Percentiles rank a stretch among this genome's conserved stretches.
Conservation (phyloP, 2,797 vertebrate genomes). For the Etheostoma perlongum region DNA sequence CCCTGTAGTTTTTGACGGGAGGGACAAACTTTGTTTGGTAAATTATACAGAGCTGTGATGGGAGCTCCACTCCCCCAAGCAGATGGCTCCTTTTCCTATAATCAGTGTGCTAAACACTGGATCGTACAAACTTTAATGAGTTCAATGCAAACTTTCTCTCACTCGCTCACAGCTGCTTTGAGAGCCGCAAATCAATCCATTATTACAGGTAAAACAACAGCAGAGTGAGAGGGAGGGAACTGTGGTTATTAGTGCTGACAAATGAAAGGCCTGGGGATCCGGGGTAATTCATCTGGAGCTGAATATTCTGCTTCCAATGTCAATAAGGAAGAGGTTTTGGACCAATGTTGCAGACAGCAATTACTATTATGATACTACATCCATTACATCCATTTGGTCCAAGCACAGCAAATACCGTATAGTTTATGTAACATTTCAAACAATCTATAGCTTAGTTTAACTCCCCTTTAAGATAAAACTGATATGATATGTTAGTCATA, state of each 20-base stretch:
- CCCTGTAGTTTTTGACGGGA: slow-evolving; percentile 58
- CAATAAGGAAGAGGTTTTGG: slow-evolving; percentile 36
- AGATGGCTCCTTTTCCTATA: slow-evolving; percentile 84
- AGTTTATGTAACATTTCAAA: slow-evolving; percentile 12
- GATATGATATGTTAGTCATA: background rate
- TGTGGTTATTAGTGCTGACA: slow-evolving; percentile 78
- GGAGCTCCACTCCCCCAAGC: slow-evolving; percentile 78
- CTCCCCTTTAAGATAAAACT: background rate
- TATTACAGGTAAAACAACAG: slow-evolving; percentile 82
- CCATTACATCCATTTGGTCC: slow-evolving; percentile 22
- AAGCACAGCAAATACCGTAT: slow-evolving; percentile 7
- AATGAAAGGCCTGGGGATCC: slow-evolving; percentile 70
- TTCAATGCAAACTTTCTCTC: slow-evolving; percentile 83
- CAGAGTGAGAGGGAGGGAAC: slow-evolving; percentile 71
- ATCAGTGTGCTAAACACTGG: slow-evolving; percentile 82
- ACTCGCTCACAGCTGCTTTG: slow-evolving; percentile 67
- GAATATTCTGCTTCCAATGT: slow-evolving; percentile 56
- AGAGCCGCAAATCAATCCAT: slow-evolving; percentile 80
- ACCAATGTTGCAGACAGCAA: slow-evolving; percentile 23
- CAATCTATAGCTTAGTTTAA: background rate
- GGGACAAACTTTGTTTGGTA: slow-evolving; percentile 79
- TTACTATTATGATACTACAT: slow-evolving; percentile 16
- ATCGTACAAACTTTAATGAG: slow-evolving; percentile 86
- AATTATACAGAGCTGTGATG: slow-evolving; percentile 78
- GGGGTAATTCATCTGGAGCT: slow-evolving; percentile 64